Conservation (phyloP, 2,113 vertebrate genomes). For the Trogon melanurus region DNA sequence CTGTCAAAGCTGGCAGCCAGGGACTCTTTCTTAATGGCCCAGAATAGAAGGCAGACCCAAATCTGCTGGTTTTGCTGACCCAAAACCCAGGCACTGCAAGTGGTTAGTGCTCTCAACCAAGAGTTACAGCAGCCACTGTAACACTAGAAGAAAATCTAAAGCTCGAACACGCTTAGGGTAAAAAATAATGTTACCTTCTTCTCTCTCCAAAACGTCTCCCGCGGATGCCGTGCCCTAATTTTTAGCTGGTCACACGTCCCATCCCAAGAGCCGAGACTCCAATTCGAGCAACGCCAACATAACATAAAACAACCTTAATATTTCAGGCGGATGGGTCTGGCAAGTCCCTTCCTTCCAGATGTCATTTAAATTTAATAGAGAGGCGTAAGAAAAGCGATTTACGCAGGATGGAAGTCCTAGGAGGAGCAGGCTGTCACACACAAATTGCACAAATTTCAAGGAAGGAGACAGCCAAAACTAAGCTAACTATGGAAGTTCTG, state of each 20-base stretch:
- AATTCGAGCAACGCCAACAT: neutral
- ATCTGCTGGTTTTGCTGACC: neutral
- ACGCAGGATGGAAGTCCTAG: neutral
- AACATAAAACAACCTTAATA: conserved; percentile 22
- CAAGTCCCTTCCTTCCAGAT: conserved; percentile 22
- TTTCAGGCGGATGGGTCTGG: conserved; percentile 13
- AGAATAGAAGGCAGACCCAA: neutral
- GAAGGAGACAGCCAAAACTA: neutral
- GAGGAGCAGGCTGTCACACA: conserved; percentile 17
- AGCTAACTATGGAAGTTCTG: neutral
- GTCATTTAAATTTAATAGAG: conserved; percentile 34
- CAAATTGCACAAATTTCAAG: neutral
- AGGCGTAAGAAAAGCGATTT: conserved; percentile 4
- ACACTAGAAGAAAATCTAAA: neutral
- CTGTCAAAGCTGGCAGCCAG: neutral
- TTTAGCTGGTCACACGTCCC: neutral
- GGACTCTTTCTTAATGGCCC: neutral
- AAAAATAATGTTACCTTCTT: neutral
- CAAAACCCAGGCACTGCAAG: neutral
- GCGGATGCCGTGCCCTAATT: neutral
- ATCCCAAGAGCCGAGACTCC: neutral
- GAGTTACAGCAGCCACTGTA: neutral
- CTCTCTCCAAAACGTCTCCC: neutral
- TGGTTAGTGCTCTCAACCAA: neutral
- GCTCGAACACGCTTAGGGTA: neutral